Percentiles rank a stretch among this genome's conserved stretches.
phyloP scores from a whole-genome alignment of 2,113 vertebrate genomes.

The Cynopterus brachyotis region DNA sequence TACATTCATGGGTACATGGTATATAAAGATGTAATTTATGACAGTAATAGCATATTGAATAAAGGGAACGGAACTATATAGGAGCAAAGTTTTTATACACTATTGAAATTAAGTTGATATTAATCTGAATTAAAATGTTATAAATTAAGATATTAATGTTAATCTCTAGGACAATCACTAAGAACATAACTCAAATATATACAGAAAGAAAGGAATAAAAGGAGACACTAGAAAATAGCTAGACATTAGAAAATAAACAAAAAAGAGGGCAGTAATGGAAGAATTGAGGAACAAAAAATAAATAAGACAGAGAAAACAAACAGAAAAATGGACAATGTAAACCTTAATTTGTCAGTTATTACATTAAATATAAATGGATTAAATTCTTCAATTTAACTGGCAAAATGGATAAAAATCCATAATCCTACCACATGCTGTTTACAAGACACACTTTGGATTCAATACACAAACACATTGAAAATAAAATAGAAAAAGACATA shows the following conservation, averaged over 20 bases:
- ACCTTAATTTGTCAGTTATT: not conserved
- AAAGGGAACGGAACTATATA: not conserved
- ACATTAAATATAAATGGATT: not conserved
- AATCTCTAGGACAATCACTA: not conserved
- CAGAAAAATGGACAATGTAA: not conserved
- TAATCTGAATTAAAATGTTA: not conserved
- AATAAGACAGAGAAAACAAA: not conserved
- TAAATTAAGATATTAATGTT: constrained; percentile 7
- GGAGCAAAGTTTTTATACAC: not conserved
- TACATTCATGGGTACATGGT: not conserved
- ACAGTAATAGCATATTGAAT: not conserved
- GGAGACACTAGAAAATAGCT: not conserved
- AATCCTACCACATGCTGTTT: not conserved
- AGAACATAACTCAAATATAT: not conserved
- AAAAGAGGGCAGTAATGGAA: not conserved
- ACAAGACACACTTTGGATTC: not conserved
- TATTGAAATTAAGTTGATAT: constrained; percentile 1
- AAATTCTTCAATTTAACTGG: not conserved
- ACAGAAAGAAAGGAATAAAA: not conserved
- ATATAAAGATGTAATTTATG: not conserved
- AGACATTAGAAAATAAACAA: not conserved
- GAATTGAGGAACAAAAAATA: not conserved
- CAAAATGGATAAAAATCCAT: not conserved
- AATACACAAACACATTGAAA: not conserved
- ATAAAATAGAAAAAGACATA: not conserved